A percentile compares a stretch with the other conserved stretches of the same genome.
phyloP scores from a whole-genome alignment of 2,113 vertebrate species.

The Dicerorhinus sumatrensis region DNA sequence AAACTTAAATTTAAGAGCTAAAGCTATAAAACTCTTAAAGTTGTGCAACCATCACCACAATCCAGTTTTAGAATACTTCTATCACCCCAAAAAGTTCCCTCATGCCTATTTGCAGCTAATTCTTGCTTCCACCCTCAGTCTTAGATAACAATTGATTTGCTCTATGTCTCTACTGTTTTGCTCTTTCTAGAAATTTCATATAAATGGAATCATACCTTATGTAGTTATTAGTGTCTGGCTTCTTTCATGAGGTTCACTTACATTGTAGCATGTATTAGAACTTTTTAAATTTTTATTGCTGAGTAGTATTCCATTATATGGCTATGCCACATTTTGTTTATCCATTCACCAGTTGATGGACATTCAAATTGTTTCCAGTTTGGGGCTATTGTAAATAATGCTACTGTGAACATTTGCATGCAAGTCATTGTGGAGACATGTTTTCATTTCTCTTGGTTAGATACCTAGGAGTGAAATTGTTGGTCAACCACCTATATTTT shows the following conservation, averaged over 20 bases:
- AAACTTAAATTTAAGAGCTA: neutral
- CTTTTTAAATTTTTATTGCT: neutral
- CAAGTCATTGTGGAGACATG: no score
- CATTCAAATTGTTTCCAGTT: neutral
- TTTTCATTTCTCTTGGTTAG: neutral
- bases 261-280: neutral
- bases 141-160: neutral
- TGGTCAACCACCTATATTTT: neutral
- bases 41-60: neutral
- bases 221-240: neutral
- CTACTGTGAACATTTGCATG: neutral
- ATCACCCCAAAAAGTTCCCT: neutral
- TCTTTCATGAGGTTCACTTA: neutral
- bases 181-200: neutral
- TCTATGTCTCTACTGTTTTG: neutral
- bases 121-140: neutral
- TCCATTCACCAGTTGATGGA: neutral
- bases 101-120: neutral
- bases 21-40: neutral
- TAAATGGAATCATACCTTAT: neutral
- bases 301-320: neutral
- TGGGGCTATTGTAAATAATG: neutral
- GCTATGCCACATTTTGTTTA: neutral
- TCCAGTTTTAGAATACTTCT: neutral
- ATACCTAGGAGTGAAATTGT: neutral